A percentile compares a stretch with the other conserved stretches of the same genome.
These are phyloP conservation scores for Cephalopterus ornatus DNA, from an alignment of 2,113 vertebrate species.

Conservation along the genomic window DNA sequence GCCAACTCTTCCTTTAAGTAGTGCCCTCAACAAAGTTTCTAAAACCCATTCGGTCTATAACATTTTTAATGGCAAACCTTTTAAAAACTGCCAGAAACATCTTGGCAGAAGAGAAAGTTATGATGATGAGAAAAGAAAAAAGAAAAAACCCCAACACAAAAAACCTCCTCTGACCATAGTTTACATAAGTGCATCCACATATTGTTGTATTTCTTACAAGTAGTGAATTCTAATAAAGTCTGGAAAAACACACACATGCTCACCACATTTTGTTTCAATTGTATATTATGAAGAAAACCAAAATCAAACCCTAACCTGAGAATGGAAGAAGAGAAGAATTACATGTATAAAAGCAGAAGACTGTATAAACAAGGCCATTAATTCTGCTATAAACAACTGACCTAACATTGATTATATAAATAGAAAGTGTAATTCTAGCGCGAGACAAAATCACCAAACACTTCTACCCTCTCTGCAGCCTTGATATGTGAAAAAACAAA, in stretches of 20 bases:
- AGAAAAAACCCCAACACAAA: neutral
- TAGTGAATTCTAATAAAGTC: conserved; percentile 68
- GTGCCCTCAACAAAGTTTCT: conserved; percentile 63
- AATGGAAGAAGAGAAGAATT: conserved; percentile 50
- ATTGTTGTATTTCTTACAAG: conserved; percentile 73
- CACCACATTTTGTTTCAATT: conserved; percentile 70
- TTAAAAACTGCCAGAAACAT: conserved; percentile 78
- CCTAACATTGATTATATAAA: conserved; percentile 47
- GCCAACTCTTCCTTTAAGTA: conserved; percentile 45
- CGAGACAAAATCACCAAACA: conserved; percentile 54
- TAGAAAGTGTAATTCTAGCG: conserved; percentile 46
- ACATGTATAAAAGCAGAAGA: conserved; percentile 55
- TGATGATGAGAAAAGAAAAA: conserved; percentile 33
- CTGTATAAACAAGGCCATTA: conserved; percentile 62
- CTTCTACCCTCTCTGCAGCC: conserved; percentile 53
- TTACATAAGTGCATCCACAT: conserved; percentile 77
- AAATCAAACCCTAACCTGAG: conserved; percentile 66
- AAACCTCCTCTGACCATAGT: conserved; percentile 54
- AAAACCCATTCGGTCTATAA: conserved; percentile 75
- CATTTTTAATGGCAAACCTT: conserved; percentile 76
- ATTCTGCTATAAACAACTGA: conserved; percentile 65
- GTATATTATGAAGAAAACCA: conserved; percentile 28
- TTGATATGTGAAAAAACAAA: conserved; percentile 63
- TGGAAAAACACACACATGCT: conserved; percentile 70
- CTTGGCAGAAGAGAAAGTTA: conserved; percentile 75